Conservation (phyloP, 2,113 vertebrate species). For the Ophiodon elongatus region DNA sequence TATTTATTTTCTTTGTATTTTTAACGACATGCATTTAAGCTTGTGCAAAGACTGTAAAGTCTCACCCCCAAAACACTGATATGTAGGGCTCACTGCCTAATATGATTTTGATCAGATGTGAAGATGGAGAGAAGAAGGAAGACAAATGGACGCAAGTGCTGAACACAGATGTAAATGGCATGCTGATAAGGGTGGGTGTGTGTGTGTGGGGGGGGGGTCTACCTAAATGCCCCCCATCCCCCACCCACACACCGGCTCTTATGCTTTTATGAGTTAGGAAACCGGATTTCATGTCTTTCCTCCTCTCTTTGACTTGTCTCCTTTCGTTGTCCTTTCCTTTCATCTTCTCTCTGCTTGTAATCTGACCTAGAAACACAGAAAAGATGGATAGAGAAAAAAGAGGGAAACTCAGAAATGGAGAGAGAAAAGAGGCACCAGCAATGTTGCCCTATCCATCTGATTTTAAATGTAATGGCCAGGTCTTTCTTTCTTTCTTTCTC, state of each 20-base stretch:
- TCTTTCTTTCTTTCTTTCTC: conserved; percentile 12
- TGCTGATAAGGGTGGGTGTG: conserved; percentile 41
- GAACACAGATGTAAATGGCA: conserved; percentile 59
- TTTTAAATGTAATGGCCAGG: not conserved
- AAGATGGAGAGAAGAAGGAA: not conserved
- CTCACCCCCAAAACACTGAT: not conserved
- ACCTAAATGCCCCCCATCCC: not conserved
- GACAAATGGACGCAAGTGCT: conserved; percentile 9
- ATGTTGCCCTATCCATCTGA: not conserved
- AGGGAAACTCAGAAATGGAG: not conserved
- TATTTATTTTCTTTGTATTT: not conserved
- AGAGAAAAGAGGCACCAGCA: not conserved
- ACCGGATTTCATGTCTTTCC: conserved; percentile 33
- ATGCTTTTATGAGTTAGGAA: conserved; percentile 38
- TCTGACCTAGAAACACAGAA: conserved; percentile 59
- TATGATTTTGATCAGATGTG: not conserved
- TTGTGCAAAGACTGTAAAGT: not conserved
- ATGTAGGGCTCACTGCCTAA: not conserved
- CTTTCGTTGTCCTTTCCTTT: not conserved
- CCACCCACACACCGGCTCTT: not conserved
- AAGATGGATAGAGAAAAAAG: conserved; percentile 23
- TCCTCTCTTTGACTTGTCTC: not conserved
- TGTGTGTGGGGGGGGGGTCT: not conserved
- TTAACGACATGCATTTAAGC: not conserved
- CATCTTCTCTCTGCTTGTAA: not conserved